A percentile compares a stretch with the other conserved stretches of the same genome.
Conservation (phyloP, 2,113 vertebrate species). For the Sitta europaea region DNA sequence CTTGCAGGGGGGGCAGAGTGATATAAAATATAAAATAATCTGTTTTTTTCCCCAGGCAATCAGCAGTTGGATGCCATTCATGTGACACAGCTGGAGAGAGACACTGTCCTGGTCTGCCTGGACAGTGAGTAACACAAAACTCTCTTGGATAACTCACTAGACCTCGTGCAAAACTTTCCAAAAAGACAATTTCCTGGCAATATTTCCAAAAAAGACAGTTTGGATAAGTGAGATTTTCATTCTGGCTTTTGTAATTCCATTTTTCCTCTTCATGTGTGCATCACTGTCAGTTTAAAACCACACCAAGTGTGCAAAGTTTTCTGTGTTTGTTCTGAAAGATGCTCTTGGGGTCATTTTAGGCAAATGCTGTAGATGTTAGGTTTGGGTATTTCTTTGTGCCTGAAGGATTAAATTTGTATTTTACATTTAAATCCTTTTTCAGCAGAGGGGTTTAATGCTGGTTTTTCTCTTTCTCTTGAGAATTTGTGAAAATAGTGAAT, state of each 20-base stretch:
- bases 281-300: neutral
- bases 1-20: neutral
- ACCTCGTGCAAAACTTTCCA: neutral
- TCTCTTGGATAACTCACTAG: neutral
- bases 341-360: neutral
- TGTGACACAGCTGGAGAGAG: slow-evolving; percentile 95
- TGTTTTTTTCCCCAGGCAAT: slow-evolving; percentile 66
- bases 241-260: neutral
- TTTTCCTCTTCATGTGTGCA: accelerated
- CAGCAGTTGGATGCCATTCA: slow-evolving; percentile 94
- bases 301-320: accelerated
- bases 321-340: neutral
- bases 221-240: neutral
- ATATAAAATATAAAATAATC: neutral
- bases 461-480: slow-evolving; percentile 65
- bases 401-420: neutral
- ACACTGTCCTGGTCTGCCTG: slow-evolving; percentile 96
- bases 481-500: slow-evolving; percentile 98
- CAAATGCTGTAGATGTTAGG: neutral
- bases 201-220: neutral
- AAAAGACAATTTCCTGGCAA: too few relatives aligned
- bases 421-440: neutral
- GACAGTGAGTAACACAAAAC: slow-evolving; percentile 83
- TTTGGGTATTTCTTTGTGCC: neutral
- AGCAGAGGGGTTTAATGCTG: neutral